Conservation (phyloP, 2,888 invertebrate species). For the Junonia oenone region DNA sequence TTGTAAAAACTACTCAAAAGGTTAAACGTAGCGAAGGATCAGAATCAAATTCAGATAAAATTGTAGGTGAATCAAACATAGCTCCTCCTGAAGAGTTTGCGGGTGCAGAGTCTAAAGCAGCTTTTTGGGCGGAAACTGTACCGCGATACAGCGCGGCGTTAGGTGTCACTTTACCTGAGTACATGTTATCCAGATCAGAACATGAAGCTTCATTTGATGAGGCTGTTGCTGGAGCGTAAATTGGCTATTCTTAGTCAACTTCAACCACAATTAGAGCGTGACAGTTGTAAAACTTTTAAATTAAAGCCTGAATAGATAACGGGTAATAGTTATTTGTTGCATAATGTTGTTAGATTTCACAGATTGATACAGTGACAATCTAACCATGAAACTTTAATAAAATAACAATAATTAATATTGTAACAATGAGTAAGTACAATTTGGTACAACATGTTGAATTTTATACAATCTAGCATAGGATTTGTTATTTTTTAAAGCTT, state of each 20-base stretch:
- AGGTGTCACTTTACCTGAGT: constrained; percentile 83
- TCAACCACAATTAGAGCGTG: constrained; percentile 66
- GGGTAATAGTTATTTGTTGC: constrained; percentile 51
- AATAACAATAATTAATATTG: constrained; percentile 6
- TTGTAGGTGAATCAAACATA: constrained; percentile 57
- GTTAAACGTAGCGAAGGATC: constrained; percentile 58
- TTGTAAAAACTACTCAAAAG: constrained; percentile 38
- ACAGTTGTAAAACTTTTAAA: constrained; percentile 59
- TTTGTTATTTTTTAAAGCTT: constrained; percentile 18
- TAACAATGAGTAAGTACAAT: constrained; percentile 2
- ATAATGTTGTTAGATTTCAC: constrained; percentile 65
- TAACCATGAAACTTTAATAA: constrained; percentile 11
- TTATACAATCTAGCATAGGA: constrained; percentile 16
- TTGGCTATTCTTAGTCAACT: constrained; percentile 55
- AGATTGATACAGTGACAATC: constrained; percentile 34
- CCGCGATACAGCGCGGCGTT: constrained; percentile 82
- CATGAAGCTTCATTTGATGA: constrained; percentile 84
- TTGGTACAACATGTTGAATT: constrained; percentile 5
- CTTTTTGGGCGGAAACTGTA: constrained; percentile 83
- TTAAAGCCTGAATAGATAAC: constrained; percentile 56
- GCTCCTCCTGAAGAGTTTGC: constrained; percentile 75
- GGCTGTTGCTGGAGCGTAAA: constrained; percentile 66
- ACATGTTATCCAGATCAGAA: constrained; percentile 84
- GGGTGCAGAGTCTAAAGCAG: constrained; percentile 78
- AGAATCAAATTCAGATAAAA: constrained; percentile 50